Evolutionary conservation across 1,140 invertebrate species (phyloP), one percentile per base, ranked within the genome.

Genomic region (Sarcophaga bullata): DNA sequence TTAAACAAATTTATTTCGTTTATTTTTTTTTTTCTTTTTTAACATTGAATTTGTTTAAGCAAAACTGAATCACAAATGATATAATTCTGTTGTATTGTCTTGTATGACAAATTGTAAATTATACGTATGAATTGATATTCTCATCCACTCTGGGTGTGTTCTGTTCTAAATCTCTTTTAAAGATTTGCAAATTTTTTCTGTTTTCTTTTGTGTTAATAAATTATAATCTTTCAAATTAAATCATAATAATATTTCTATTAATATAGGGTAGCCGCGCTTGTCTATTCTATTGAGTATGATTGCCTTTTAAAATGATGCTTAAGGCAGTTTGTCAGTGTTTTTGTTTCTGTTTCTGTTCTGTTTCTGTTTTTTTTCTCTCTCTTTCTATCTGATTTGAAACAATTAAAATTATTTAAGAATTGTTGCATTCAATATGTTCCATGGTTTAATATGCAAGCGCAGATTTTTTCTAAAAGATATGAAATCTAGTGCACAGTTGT

Each of bases 221-320:
- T 68, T 68, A 25, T 68, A 68, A 68, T 68, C 62, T 68, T 68
- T 68, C 62, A 68, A 68, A 68, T 68, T 68, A 68, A 68, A 17
- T 68, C 17, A 17, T 68, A 68, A 68, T 68, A 25, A 58, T 68
- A 68, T 68, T 68, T 52, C 19, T 25, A 25, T 17, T 68, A 68
- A 68, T 68, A 68, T 68, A 37, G 62, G 62, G 62, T 68, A 68
- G 62, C 62, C 17, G 11, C 54, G n/a, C 3, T n/a, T 15, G 54
- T 37, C 25, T 37, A 37, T 37, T 37, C 25, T 37, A n/a, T n/a
- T n/a, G 54, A 58, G 54, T 25, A 68, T 68, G 62, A 68, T 17
- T 25, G 62, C n/a, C 19, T 68, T 68, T 68, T 68, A 68, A 68
- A 68, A 68, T 68, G 62, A 68, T 68, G 62, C 62, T 68, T 68